Evolutionary conservation across 2,797 vertebrate genomes (phyloP), one percentile per base, ranked within the genome.

Genomic region (Mormyrus proboscirostris): DNA sequence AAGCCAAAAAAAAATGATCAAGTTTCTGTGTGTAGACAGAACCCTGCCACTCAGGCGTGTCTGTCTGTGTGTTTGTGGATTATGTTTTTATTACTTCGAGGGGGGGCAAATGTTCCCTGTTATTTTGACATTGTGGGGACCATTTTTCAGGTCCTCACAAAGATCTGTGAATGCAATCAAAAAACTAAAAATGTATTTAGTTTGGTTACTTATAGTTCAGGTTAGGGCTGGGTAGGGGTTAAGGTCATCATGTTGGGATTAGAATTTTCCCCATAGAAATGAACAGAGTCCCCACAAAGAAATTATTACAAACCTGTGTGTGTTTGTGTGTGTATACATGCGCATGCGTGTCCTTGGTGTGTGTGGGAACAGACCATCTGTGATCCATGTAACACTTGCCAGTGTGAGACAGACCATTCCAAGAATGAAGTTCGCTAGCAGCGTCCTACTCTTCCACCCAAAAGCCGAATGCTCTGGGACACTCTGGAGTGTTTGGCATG

Each of bases 281-380:
- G 1, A 19, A 19, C 19, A 55, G 53, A 19, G 53, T 55, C 53
- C 53, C 53, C 53, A 19, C 16, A 19, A 19, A 6, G 53, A 57
- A 19, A n/a, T 57, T 6, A 57, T 57, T 57, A 19, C 53, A 57
- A 57, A n/a, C 53, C 16, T 57, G 53, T 57, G 6, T 84, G 83
- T 50, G 47, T n/a, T n/a, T 49, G 41, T 8, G 22, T 84, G 47
- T 85, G 69, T 41, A 25, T 76, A 8, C 25, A n/a, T 16, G 47
- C 7, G 41, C 19, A 49, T 25, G 83, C 12, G 47, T 85, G 83
- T 50, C 49, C 83, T 85, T 85, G 84, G 44, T 47, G 79, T 83
- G 79, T 50, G 41, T 47, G 25, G 50, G 85, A 25, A 53, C n/a
- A 55, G 29, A 50, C 86, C 86, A 87, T 87, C 86, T 87, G 86